phyloP scores from a whole-genome alignment of 1,140 invertebrate species.

The Diabrotica undecimpunctata region DNA sequence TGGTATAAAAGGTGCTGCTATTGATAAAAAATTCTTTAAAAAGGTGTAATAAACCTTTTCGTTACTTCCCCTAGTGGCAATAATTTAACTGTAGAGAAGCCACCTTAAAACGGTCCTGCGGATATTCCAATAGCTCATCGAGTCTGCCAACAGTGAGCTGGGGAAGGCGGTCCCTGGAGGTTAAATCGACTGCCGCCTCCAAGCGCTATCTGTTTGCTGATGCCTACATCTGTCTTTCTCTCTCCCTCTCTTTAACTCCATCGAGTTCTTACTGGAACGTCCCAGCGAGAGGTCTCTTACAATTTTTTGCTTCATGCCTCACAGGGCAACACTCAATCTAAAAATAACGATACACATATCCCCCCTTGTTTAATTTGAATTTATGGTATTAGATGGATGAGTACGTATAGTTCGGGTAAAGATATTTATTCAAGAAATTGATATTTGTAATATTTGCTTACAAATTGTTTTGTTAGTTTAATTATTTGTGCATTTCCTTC shows the following conservation, averaged over 20 bases:
- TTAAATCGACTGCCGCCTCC: constrained; percentile 7
- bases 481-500: too few species aligned
- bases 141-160: not conserved
- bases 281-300: not conserved
- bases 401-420: too few species aligned
- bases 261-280: constrained; percentile 4
- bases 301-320: not conserved
- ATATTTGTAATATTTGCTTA: too few species aligned
- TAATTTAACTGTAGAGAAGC: too few species aligned
- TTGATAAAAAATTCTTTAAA: too few species aligned
- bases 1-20: too few species aligned
- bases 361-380: not conserved
- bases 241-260: constrained; percentile 4
- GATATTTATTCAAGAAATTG: too few species aligned
- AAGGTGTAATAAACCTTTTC: too few species aligned
- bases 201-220: constrained; percentile 6
- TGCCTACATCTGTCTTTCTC: constrained; percentile 4
- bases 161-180: constrained; percentile 8
- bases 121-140: constrained; percentile 1
- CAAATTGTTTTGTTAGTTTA: too few species aligned
- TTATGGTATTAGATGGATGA: not conserved
- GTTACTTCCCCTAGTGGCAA: too few species aligned
- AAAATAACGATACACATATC: not conserved
- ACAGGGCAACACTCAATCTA: not conserved
- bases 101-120: not conserved